Percentiles rank a stretch among this genome's conserved stretches.
These are phyloP conservation scores for Slavum lentiscoides DNA, from an alignment of 2,888 invertebrate species.

Conservation along the genomic window DNA sequence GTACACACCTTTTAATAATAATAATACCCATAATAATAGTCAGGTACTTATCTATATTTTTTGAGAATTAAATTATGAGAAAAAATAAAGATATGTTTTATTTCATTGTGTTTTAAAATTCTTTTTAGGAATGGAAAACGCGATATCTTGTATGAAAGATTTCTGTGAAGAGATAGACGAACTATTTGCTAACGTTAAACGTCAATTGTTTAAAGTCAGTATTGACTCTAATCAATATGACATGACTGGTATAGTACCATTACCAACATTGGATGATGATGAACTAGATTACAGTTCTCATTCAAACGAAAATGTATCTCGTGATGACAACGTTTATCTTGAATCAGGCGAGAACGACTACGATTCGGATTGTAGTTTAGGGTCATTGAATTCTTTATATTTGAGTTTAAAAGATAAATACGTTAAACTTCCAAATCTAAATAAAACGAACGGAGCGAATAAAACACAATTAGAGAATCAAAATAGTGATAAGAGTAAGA, in stretches of 20 bases:
- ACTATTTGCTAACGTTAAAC: neutral
- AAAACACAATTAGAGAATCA: neutral
- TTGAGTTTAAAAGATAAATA: neutral
- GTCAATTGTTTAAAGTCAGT: neutral
- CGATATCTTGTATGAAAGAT: no score
- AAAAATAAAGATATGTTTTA: no score
- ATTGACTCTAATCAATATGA: neutral
- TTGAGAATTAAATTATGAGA: no score
- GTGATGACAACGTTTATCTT: neutral
- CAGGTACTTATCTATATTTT: no score
- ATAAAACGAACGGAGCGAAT: neutral
- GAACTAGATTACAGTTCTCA: neutral
- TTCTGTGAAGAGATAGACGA: neutral
- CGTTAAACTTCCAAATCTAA: neutral
- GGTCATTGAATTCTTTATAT: neutral
- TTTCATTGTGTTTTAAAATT: no score
- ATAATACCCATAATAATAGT: no score
- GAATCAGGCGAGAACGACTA: constrained; percentile 1
- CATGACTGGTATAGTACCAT: neutral
- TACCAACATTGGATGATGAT: neutral
- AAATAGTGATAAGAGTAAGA: neutral
- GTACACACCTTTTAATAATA: no score
- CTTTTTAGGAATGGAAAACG: no score
- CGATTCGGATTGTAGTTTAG: constrained; percentile 21
- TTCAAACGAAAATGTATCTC: neutral